Percentiles rank a stretch among this genome's conserved stretches.
Evolutionary conservation across 1,140 invertebrate genomes (phyloP).

Genomic region (Macrocentrus cingulum): DNA sequence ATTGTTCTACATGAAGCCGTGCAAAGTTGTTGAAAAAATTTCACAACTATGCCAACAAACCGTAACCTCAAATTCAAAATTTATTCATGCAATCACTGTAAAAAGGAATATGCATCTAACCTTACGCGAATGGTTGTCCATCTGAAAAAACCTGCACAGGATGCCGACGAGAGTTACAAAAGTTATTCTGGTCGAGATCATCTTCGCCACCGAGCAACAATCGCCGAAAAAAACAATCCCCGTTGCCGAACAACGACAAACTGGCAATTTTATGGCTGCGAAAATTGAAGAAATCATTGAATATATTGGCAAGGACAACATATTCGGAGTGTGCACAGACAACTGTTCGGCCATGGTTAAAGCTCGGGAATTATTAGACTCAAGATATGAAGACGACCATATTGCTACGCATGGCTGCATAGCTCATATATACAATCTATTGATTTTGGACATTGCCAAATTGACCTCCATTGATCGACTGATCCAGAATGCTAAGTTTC

Average conservation of each 20-base stretch:
- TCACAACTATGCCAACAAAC: no score
- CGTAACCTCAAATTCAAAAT: no score
- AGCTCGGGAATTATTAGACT: background rate
- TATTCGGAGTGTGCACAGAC: background rate
- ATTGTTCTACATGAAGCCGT: no score
- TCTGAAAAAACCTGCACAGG: no score
- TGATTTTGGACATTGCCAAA: constrained; percentile 20
- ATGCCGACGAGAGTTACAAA: no score
- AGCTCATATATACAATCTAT: constrained; percentile 27
- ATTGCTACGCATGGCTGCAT: background rate
- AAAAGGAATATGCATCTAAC: no score
- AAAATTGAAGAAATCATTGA: background rate
- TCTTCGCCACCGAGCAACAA: no score
- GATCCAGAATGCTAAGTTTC: constrained; percentile 1
- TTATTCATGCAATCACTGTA: no score
- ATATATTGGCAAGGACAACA: background rate
- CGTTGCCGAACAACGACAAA: background rate
- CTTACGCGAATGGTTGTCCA: no score
- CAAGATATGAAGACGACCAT: background rate
- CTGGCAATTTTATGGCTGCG: background rate
- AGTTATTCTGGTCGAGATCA: no score
- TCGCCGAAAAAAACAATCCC: background rate
- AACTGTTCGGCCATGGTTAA: background rate
- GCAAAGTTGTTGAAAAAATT: no score
- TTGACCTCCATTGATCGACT: constrained; percentile 4